Conservation (phyloP, 2,113 vertebrate genomes). For the Halcyon malimbica region DNA sequence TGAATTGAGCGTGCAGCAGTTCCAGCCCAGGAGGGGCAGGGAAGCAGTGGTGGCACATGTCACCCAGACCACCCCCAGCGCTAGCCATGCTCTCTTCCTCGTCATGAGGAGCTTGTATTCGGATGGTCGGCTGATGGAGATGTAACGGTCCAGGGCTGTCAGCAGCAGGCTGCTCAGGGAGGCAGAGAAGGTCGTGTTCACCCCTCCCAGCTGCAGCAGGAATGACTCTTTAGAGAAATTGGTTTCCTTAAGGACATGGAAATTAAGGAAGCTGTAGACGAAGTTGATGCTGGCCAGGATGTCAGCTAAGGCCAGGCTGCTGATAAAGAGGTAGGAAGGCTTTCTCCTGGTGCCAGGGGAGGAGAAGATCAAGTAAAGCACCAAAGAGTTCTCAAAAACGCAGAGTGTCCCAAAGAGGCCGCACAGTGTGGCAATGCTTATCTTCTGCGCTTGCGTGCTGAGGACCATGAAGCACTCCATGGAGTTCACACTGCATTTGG, state of each 20-base stretch:
- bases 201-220: constrained; percentile 90
- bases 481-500: constrained; percentile 46
- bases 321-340: constrained; percentile 90
- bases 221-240: constrained; percentile 71
- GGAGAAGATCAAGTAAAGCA: constrained; percentile 82
- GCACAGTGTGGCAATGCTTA: constrained; percentile 80
- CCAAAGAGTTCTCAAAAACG: constrained; percentile 82
- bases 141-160: constrained; percentile 89
- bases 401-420: constrained; percentile 83
- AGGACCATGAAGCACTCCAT: constrained; percentile 87
- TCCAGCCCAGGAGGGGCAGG: constrained; percentile 91
- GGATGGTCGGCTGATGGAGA: constrained; percentile 84
- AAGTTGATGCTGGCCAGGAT: constrained; percentile 88
- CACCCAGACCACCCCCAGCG: constrained; percentile 82
- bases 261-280: constrained; percentile 85
- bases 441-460: constrained; percentile 48
- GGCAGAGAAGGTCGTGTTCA: constrained; percentile 86
- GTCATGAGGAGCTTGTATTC: constrained; percentile 87
- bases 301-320: constrained; percentile 89
- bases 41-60: constrained; percentile 76
- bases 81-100: constrained; percentile 73
- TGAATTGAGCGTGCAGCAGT: constrained; percentile 76
- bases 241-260: constrained; percentile 79
- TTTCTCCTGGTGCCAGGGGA: constrained; percentile 76
- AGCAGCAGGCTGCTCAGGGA: constrained; percentile 92